Base-by-base conservation (phyloP, 2,888 invertebrate species). In the Vannuccia rotundouncinata region DNA sequence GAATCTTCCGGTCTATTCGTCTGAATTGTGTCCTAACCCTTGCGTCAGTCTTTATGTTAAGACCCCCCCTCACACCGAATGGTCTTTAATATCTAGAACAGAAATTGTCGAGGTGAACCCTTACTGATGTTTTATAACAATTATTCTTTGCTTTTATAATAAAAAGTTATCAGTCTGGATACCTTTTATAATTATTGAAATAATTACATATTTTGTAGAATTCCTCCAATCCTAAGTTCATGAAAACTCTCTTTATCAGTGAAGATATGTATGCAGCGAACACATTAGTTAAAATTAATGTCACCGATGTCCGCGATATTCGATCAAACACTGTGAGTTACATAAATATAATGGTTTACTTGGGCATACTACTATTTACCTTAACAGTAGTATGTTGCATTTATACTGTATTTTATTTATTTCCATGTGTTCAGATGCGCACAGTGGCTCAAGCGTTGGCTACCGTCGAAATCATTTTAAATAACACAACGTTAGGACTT, bases 51-150 rank as follows among this genome's bases (percentile, higher is more conserved):
- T 66, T 2, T 66, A n/a, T 66, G 66, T 66, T 2, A 66, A 66
- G 25, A 66, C 66, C 66, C 66, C 66, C 5, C 66, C 66, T 22
- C 10, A 66, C 5, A 66, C 10, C 2, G 66, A 66, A 22, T 66
- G 66, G 66, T 22, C 17, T 27, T 13, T 66, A 22, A 22, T 66
- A 13, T 66, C 66, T 2, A 66, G 66, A 22, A 66, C 66, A n/a
- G 66, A 66, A 66, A 66, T 66, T 66, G 66, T 66, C 22, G 66
- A 66, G 66, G 66, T 66, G 25, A n/a, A n/a, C n/a, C n/a, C n/a
- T n/a, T n/a, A n/a, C n/a, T n/a, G n/a, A n/a, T n/a, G n/a, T n/a
- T n/a, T n/a, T 45, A 45, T 45, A 45, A 45, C 45, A 45, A 45
- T 17, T 45, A 17, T 45, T 45, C 17, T 45, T 45, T 5, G 45